Conservation (phyloP, 2,113 vertebrate genomes). For the Cyrtonyx montezumae region DNA sequence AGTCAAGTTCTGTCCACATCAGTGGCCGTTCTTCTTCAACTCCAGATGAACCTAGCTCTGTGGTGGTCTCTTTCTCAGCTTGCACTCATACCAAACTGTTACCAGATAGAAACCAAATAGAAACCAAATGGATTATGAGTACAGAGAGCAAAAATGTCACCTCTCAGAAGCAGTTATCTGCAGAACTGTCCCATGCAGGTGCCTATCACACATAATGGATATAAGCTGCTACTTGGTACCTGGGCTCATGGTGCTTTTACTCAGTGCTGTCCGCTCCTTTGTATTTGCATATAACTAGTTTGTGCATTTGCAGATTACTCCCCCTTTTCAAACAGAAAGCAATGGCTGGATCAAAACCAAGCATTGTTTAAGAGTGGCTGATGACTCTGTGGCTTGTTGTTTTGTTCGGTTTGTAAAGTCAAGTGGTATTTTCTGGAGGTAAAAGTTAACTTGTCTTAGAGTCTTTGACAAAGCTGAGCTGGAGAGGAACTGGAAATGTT, state of each 20-base stretch:
- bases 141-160: background rate
- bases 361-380: constrained; percentile 57
- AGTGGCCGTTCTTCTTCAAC: background rate
- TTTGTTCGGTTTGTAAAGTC: constrained; percentile 45
- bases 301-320: constrained; percentile 19
- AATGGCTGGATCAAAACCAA: constrained; percentile 43
- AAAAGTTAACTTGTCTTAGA: background rate
- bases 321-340: constrained; percentile 61
- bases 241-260: background rate
- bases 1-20: background rate
- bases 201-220: background rate
- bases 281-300: background rate
- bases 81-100: background rate
- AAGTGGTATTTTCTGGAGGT: constrained; percentile 19
- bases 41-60: background rate
- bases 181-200: background rate
- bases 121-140: background rate
- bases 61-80: background rate
- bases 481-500: background rate
- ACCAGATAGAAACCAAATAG: background rate
- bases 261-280: background rate
- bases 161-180: background rate
- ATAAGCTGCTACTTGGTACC: background rate
- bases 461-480: background rate
- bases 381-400: constrained; percentile 28